phyloP scores from a whole-genome alignment of 2,888 invertebrate species.

The Iselma pallidipennis region DNA sequence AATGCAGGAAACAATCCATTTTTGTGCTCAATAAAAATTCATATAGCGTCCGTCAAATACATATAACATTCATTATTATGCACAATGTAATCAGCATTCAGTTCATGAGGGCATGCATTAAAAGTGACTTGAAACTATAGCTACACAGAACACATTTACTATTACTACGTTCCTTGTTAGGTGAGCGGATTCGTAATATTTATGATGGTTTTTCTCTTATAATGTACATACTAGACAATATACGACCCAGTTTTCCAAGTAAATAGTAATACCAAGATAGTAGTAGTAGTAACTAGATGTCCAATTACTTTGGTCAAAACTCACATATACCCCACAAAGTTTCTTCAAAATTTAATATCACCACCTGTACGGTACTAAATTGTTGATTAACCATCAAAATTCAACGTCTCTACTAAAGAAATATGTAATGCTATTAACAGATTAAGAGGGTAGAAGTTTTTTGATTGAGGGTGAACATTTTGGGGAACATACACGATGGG shows the following conservation, averaged over 20 bases:
- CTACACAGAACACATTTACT: background rate
- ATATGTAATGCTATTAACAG: conserved; percentile 22
- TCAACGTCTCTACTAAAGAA: too few species aligned
- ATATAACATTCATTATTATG: conserved; percentile 18
- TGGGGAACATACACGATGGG: too few species aligned
- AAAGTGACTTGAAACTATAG: conserved; percentile 9
- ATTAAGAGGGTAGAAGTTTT: conserved; percentile 23
- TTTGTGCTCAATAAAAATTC: conserved; percentile 21
- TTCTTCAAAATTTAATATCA: background rate
- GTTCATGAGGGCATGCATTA: conserved; percentile 19
- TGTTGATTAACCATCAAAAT: background rate
- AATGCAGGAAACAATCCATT: conserved; percentile 21
- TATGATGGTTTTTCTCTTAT: background rate
- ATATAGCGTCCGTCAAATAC: conserved; percentile 18
- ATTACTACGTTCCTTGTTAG: background rate
- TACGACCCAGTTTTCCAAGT: background rate
- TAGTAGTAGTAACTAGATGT: background rate
- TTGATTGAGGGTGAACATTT: conserved; percentile 19
- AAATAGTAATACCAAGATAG: background rate
- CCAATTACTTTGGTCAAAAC: background rate
- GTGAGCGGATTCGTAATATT: background rate
- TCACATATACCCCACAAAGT: too few species aligned
- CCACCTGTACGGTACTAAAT: background rate
- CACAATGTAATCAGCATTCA: conserved; percentile 17
- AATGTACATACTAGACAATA: background rate